These are phyloP conservation scores for Plectrocnemia conspersa DNA, from an alignment of 1,140 invertebrate species.

Conservation along the genomic window DNA sequence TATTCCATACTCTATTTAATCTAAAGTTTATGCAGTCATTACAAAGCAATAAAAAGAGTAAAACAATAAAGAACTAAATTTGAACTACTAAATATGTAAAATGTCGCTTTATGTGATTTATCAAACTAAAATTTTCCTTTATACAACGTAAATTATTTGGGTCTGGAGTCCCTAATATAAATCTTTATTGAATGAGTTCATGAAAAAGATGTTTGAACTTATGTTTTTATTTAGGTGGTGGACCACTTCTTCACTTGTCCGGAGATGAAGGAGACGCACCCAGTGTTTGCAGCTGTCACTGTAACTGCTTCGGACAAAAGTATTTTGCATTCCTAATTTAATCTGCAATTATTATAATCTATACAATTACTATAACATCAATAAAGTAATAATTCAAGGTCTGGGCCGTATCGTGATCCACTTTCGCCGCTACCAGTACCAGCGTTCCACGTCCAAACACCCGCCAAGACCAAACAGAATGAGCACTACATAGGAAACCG, in stretches of 20 bases:
- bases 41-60: too few species aligned
- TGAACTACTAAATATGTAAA: too few species aligned
- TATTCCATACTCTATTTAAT: too few species aligned
- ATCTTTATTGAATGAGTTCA: neutral
- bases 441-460: neutral
- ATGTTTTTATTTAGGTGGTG: slow-evolving; percentile 38
- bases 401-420: slow-evolving; percentile 46
- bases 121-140: too few species aligned
- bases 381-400: slow-evolving; percentile 36
- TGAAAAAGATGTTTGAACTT: neutral
- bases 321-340: slow-evolving; percentile 11
- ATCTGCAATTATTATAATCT: neutral
- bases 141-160: too few species aligned
- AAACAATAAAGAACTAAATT: too few species aligned
- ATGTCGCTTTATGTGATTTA: too few species aligned
- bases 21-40: too few species aligned
- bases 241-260: slow-evolving; percentile 22
- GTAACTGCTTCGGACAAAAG: slow-evolving; percentile 45
- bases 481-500: slow-evolving; percentile 19
- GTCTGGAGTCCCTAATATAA: neutral
- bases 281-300: slow-evolving; percentile 46
- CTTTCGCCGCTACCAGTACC: slow-evolving; percentile 46
- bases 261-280: slow-evolving; percentile 43
- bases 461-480: slow-evolving; percentile 11
- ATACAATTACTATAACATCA: neutral